A percentile compares a stretch with the other conserved stretches of the same genome.
Evolutionary conservation across 2,888 invertebrate species (phyloP).

Genomic region (Uloborus plumipes): DNA sequence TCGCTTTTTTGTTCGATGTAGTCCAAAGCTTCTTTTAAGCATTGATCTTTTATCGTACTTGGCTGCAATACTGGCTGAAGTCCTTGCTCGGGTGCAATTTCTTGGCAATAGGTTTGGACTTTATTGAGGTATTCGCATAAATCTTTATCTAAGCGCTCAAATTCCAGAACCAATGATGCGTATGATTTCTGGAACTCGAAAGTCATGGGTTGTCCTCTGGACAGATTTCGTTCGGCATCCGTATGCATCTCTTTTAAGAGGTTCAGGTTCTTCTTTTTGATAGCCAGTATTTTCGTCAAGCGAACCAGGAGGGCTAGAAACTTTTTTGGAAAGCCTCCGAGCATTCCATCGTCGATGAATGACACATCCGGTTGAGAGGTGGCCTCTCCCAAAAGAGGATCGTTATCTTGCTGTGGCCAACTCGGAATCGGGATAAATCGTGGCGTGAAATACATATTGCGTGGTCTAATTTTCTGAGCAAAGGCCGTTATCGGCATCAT

Average conservation of each 20-base stretch:
- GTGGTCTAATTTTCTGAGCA: constrained; percentile 75
- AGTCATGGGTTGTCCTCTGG: constrained; percentile 82
- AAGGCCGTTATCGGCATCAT: constrained; percentile 89
- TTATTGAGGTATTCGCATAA: constrained; percentile 87
- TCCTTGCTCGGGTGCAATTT: constrained; percentile 90
- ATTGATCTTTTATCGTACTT: constrained; percentile 87
- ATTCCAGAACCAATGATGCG: constrained; percentile 85
- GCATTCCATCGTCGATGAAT: constrained; percentile 74
- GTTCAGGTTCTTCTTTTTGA: constrained; percentile 85
- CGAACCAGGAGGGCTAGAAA: constrained; percentile 87
- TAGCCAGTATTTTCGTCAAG: constrained; percentile 85
- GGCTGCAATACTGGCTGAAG: constrained; percentile 88
- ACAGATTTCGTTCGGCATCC: constrained; percentile 83
- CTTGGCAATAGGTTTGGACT: constrained; percentile 86
- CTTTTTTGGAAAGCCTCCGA: constrained; percentile 87
- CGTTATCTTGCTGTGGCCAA: constrained; percentile 70
- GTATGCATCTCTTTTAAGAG: constrained; percentile 88
- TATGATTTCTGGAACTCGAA: constrained; percentile 93
- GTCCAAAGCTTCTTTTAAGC: constrained; percentile 85
- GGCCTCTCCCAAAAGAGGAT: constrained; percentile 72
- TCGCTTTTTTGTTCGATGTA: constrained; percentile 77
- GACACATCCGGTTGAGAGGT: constrained; percentile 66
- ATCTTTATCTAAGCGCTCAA: constrained; percentile 91
- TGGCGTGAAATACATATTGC: constrained; percentile 70
- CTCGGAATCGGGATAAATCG: constrained; percentile 69